These are phyloP conservation scores for Tauraco hartlaubi DNA, from an alignment of 2,797 vertebrate species.

Conservation along the genomic window DNA sequence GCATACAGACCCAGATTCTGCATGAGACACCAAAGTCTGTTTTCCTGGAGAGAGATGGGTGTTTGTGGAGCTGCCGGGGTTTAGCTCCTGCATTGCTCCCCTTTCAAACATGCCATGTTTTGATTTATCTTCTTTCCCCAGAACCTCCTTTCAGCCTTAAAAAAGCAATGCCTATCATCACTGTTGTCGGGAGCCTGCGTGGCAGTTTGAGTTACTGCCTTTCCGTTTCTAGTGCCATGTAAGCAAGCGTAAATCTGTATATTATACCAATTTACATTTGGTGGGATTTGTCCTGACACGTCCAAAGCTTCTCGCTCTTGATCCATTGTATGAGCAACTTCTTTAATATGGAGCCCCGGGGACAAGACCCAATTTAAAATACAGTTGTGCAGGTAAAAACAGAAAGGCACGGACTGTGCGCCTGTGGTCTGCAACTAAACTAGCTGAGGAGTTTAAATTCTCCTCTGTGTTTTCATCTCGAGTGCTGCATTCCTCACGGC, in stretches of 20 bases:
- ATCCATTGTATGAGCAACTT: background rate
- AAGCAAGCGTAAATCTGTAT: background rate
- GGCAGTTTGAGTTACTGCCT: conserved; percentile 35
- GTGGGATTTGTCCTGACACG: background rate
- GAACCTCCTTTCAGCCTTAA: conserved; percentile 25
- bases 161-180: background rate
- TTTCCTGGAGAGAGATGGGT: background rate
- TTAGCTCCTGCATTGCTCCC: background rate
- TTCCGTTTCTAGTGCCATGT: background rate
- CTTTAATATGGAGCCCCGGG: conserved; percentile 43
- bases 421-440: background rate
- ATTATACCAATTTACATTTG: background rate
- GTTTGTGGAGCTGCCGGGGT: background rate
- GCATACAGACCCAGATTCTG: background rate
- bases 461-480: background rate
- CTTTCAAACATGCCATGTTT: background rate
- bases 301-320: conserved; percentile 31
- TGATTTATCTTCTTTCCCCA: conserved; percentile 5
- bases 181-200: background rate
- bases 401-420: background rate
- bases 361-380: conserved; percentile 5
- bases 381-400: conserved; percentile 6
- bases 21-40: background rate
- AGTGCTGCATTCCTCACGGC: background rate
- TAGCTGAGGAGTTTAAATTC: background rate